Conservation (phyloP, 1,140 invertebrate species). For the Colletes latitarsis region DNA sequence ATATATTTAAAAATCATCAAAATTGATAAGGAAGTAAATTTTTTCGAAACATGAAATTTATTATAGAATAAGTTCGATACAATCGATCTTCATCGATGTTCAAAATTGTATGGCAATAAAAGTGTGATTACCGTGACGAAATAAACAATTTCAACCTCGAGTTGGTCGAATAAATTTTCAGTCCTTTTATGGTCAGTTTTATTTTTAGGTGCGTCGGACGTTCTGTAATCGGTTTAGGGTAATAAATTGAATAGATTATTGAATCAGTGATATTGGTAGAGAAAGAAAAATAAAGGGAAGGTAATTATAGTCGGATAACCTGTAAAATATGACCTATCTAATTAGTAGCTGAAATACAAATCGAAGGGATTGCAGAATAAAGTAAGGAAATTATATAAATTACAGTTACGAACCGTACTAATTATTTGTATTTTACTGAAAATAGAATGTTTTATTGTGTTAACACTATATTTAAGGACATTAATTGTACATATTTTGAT, state of each 20-base stretch:
- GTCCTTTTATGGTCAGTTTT: slow-evolving; percentile 6
- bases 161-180: slow-evolving; percentile 20
- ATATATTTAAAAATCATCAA: too few relatives aligned
- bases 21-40: too few relatives aligned
- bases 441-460: too few relatives aligned
- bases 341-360: neutral
- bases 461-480: too few relatives aligned
- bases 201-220: neutral
- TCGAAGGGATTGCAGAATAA: neutral
- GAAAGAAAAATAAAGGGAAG: neutral
- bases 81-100: slow-evolving; percentile 35
- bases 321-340: slow-evolving; percentile 3
- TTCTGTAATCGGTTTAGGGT: slow-evolving; percentile 29
- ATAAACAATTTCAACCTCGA: slow-evolving; percentile 6
- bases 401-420: too few relatives aligned
- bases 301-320: slow-evolving; percentile 22
- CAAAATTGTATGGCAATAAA: slow-evolving; percentile 1
- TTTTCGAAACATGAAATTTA: too few relatives aligned
- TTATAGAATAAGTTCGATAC: neutral
- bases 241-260: slow-evolving; percentile 30
- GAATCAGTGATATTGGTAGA: slow-evolving; percentile 2
- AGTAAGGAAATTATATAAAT: neutral
- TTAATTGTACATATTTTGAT: too few relatives aligned
- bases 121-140: slow-evolving; percentile 15
- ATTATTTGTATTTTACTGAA: too few relatives aligned